Evolutionary conservation across 2,888 invertebrate genomes (phyloP).

Genomic region (Gortyna flavago): DNA sequence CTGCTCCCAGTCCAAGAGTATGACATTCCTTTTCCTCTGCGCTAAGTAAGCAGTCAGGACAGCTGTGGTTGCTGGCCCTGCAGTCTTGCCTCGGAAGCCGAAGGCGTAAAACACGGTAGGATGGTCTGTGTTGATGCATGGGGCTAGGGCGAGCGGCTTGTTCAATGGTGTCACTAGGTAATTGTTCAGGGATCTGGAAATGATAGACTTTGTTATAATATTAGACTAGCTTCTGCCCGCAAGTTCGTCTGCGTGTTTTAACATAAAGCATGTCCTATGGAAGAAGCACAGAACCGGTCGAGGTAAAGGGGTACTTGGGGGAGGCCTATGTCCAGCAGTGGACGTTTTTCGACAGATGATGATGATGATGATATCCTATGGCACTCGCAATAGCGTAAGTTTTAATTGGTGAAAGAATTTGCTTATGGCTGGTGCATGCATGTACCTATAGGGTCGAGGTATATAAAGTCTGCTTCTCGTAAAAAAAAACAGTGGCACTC

Average conservation of each 20-base stretch:
- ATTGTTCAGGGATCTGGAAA: constrained; percentile 76
- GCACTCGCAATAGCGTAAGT: neutral
- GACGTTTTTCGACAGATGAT: no score
- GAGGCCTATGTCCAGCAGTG: no score
- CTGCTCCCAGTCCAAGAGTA: constrained; percentile 86
- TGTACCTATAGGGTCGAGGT: neutral
- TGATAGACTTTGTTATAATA: neutral
- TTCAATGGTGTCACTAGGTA: constrained; percentile 74
- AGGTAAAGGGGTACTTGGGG: no score
- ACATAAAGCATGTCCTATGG: neutral
- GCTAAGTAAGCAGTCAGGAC: constrained; percentile 80
- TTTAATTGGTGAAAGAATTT: neutral
- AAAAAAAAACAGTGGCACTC: no score
- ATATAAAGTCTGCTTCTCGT: neutral
- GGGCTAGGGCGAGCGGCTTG: constrained; percentile 71
- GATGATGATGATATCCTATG: neutral
- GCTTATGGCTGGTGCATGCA: neutral
- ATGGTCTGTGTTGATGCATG: constrained; percentile 77
- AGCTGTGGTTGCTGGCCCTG: constrained; percentile 83
- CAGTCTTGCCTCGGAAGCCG: constrained; percentile 80
- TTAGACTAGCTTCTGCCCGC: neutral
- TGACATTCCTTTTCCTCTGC: constrained; percentile 82
- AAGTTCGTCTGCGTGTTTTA: neutral
- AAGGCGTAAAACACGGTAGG: constrained; percentile 85
- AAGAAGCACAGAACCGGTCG: no score